Base-by-base conservation (phyloP, 2,888 invertebrate genomes). In the Microctonus brassicae region DNA sequence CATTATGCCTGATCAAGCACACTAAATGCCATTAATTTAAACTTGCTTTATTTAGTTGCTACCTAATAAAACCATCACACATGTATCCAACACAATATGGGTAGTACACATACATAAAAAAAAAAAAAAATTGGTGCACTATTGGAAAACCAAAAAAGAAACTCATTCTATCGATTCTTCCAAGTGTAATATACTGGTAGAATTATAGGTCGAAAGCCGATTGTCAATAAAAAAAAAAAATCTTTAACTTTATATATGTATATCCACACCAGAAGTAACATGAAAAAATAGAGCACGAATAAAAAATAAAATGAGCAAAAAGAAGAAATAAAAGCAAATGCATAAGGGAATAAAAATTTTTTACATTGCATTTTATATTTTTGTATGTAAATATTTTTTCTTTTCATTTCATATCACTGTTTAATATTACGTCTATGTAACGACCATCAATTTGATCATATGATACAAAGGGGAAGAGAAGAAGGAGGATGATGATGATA, bases 1-100 rank as follows among this genome's bases (percentile, higher is more conserved):
- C 65, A 65, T 65, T 13, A 33, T 36, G 22, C 65, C 65, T 65
- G 20, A 34, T 55, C 24, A 11, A 34, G 24, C 33, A 24, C 20
- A 7, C 5, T n/a, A 24, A 11, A 24, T 42, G 42, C 33, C 34
- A 55, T 33, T 36, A 36, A 55, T 65, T 36, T 6, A 64, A 64
- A 13, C 53, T 65, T 53, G 36, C 55, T 65, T 65, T 53, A 34
- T 55, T 55, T 34, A 24, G 11, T 65, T 65, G 10, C 9, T 55
- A 53, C 22, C 5, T 17, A 55, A 55, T 4, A 55, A 24, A 55
- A 64, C 13, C 24, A 17, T 11, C 24, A 7, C 29, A 7, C 7
- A 29, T 29, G 3, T 29, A 29, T 29, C 3, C 7, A 29, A n/a
- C 10, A 22, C 10, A 7, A 24, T 53, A 53, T 5, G n/a, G 4